phyloP scores from a whole-genome alignment of 2,113 vertebrate species.

The Zosterops pallidus region DNA sequence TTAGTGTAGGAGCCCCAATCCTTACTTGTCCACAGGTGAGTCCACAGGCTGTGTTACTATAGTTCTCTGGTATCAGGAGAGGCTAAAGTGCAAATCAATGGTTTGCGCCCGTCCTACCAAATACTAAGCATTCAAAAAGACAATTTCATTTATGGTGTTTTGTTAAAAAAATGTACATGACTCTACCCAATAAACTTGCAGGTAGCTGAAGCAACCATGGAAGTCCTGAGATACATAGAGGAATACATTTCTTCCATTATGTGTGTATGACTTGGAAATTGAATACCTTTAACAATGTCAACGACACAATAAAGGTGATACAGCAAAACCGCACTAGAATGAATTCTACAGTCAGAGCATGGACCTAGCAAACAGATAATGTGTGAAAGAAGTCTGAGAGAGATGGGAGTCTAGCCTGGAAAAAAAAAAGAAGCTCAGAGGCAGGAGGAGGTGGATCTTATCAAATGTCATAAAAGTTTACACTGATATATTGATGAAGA shows the following conservation, averaged over 20 bases:
- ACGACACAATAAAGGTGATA: neutral
- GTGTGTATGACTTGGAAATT: neutral
- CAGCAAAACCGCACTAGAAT: neutral
- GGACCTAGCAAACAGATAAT: neutral
- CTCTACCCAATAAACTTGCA: neutral
- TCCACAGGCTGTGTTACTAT: neutral
- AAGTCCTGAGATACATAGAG: accelerated
- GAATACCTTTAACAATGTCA: neutral
- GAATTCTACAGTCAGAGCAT: neutral
- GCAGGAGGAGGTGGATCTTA: no score
- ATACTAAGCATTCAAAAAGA: neutral
- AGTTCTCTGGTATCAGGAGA: neutral
- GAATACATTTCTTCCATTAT: neutral
- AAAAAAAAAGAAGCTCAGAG: neutral
- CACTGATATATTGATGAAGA: neutral
- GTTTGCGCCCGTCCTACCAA: neutral
- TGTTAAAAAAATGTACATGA: neutral
- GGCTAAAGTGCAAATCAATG: neutral
- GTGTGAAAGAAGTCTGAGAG: neutral
- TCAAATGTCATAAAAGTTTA: neutral
- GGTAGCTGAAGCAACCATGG: neutral
- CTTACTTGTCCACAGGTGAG: neutral
- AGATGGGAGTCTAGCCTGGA: neutral
- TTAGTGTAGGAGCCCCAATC: neutral
- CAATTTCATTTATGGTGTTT: neutral